phyloP scores from a whole-genome alignment of 2,113 vertebrate genomes.

The Acrocephalus kingi region DNA sequence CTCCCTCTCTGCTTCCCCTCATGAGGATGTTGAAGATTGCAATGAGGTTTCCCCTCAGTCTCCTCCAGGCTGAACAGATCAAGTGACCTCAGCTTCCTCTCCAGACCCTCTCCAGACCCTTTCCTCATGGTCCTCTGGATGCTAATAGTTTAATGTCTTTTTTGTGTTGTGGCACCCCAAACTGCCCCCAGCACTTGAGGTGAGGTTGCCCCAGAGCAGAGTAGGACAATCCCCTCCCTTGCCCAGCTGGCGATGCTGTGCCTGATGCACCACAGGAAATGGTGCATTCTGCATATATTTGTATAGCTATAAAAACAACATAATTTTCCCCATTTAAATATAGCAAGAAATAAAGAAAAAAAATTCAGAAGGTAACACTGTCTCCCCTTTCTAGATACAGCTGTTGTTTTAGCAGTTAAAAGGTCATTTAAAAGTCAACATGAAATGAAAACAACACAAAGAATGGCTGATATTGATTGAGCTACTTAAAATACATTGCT shows the following conservation, averaged over 20 bases:
- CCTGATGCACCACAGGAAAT: accelerated
- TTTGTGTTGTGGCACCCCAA: background rate
- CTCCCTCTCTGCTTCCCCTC: background rate
- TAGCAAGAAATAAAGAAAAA: background rate
- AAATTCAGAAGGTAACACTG: background rate
- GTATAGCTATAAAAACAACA: background rate
- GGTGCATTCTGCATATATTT: background rate
- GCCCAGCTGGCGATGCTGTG: accelerated
- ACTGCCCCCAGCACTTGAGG: accelerated
- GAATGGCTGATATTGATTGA: background rate
- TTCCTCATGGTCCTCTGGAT: background rate
- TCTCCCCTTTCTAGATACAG: background rate
- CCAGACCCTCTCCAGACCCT: background rate
- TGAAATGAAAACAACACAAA: background rate
- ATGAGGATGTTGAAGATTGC: background rate
- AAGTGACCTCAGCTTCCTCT: background rate
- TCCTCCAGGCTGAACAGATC: background rate
- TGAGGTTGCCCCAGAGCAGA: background rate
- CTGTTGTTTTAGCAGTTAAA: background rate
- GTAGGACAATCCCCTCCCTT: background rate
- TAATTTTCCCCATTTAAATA: background rate
- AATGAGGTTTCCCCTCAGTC: background rate
- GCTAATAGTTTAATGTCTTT: background rate
- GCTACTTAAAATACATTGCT: background rate
- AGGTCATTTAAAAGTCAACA: background rate